Evolutionary conservation across 53 echinoderm and acorn worm genomes (phyloP).

Genomic region (Mesocentrotus franciscanus): DNA sequence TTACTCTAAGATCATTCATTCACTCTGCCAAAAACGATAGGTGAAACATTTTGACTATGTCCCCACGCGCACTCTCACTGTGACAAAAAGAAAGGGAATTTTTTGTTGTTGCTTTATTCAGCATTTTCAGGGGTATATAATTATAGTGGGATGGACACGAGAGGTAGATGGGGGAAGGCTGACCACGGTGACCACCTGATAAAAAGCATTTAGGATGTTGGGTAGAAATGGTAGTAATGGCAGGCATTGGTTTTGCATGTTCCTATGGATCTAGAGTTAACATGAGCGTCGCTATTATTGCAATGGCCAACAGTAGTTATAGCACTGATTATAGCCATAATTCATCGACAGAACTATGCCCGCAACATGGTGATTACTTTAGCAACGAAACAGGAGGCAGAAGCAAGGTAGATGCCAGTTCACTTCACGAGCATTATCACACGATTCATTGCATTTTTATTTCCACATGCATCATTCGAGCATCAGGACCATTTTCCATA

Average conservation of each 20-base stretch:
- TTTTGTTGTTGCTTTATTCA: too few relatives aligned
- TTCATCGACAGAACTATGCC: constrained; percentile 40
- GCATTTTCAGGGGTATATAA: neutral
- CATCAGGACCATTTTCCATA: too few relatives aligned
- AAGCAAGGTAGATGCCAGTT: constrained; percentile 11
- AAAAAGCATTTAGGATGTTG: neutral
- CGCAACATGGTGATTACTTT: neutral
- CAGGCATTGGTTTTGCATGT: constrained; percentile 6
- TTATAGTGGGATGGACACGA: neutral
- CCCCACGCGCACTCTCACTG: neutral
- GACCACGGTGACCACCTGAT: neutral
- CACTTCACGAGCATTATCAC: too few relatives aligned
- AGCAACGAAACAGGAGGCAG: neutral
- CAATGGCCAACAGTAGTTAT: constrained; percentile 62
- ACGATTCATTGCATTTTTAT: too few relatives aligned
- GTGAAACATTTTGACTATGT: neutral
- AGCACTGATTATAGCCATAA: constrained; percentile 14
- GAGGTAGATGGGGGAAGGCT: neutral
- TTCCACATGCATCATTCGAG: too few relatives aligned
- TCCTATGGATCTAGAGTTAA: constrained; percentile 21
- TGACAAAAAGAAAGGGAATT: neutral
- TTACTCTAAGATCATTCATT: too few relatives aligned
- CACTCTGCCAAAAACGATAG: too few relatives aligned
- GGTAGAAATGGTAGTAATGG: neutral
- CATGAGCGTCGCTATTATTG: constrained; percentile 57